Evolutionary conservation across 2,797 vertebrate species (phyloP).

Genomic region (Sebastes glaucus): DNA sequence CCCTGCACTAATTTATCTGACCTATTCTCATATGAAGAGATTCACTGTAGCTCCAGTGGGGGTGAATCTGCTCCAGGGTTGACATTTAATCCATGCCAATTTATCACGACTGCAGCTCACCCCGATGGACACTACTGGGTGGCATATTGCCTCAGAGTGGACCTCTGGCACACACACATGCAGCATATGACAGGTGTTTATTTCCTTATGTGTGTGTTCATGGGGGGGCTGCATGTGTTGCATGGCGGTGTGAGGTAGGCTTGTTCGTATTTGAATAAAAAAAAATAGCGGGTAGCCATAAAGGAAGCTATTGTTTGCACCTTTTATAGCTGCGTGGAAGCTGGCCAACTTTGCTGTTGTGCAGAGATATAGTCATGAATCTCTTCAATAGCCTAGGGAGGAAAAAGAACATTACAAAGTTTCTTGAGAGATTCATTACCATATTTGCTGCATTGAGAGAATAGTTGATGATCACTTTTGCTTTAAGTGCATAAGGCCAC

Average conservation of each 20-base stretch:
- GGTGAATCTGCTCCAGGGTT: slow-evolving; percentile 61
- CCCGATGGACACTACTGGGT: slow-evolving; percentile 47
- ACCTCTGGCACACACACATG: slow-evolving; percentile 33
- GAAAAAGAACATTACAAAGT: slow-evolving; percentile 50
- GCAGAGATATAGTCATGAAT: slow-evolving; percentile 61
- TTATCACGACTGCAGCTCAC: slow-evolving; percentile 64
- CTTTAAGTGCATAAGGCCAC: slow-evolving; percentile 55
- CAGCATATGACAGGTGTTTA: slow-evolving; percentile 41
- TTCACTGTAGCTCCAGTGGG: slow-evolving; percentile 50
- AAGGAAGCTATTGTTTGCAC: slow-evolving; percentile 46
- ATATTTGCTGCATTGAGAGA: slow-evolving; percentile 62
- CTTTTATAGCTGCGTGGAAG: slow-evolving; percentile 50
- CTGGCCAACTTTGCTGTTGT: slow-evolving; percentile 52
- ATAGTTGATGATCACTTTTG: slow-evolving; percentile 57
- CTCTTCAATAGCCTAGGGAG: slow-evolving; percentile 55
- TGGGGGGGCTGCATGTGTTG: background rate
- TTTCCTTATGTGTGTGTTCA: slow-evolving; percentile 20
- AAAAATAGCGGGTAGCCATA: slow-evolving; percentile 45
- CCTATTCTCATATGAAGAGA: slow-evolving; percentile 48
- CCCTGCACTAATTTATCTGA: slow-evolving; percentile 47
- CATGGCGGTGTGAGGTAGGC: slow-evolving; percentile 1
- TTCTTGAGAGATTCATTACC: slow-evolving; percentile 65
- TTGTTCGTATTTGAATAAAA: slow-evolving; percentile 44
- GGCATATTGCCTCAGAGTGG: slow-evolving; percentile 56
- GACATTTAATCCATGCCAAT: slow-evolving; percentile 82